Conservation (phyloP, 2,888 invertebrate genomes). For the Crepidodera aurea region DNA sequence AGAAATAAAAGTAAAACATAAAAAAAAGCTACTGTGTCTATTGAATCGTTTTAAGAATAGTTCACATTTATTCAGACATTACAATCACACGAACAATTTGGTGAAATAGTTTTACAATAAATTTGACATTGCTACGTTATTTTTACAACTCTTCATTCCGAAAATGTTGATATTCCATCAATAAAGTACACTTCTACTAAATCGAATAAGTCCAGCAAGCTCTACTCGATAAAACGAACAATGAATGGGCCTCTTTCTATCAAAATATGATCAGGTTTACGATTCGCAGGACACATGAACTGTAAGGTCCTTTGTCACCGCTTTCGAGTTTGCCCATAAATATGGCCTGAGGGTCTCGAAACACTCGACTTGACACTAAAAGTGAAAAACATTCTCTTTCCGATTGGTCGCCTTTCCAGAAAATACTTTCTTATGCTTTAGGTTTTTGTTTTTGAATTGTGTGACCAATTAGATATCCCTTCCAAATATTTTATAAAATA, state of each 20-base stretch:
- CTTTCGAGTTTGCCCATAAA: slow-evolving; percentile 50
- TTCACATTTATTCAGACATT: too few relatives aligned
- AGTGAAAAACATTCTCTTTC: slow-evolving; percentile 44
- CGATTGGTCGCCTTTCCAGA: slow-evolving; percentile 33
- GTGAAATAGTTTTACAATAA: slow-evolving; percentile 16
- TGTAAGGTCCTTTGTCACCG: slow-evolving; percentile 53
- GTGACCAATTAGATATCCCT: slow-evolving; percentile 22
- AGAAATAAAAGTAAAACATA: too few relatives aligned
- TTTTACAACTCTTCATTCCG: slow-evolving; percentile 23
- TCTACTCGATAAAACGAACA: slow-evolving; percentile 50
- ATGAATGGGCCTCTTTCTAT: slow-evolving; percentile 49
- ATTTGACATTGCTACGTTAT: background rate
- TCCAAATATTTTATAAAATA: background rate
- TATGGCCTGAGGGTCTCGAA: slow-evolving; percentile 50
- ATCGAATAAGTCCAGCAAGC: slow-evolving; percentile 29
- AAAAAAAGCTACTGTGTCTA: too few relatives aligned
- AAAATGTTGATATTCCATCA: slow-evolving; percentile 29
- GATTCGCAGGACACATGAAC: slow-evolving; percentile 52
- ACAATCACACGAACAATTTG: background rate
- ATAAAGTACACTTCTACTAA: slow-evolving; percentile 27
- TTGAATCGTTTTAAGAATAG: too few relatives aligned
- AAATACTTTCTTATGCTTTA: slow-evolving; percentile 21
- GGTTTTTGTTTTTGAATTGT: slow-evolving; percentile 23
- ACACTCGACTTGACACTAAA: slow-evolving; percentile 46
- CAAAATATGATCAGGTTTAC: slow-evolving; percentile 55